phyloP scores from a whole-genome alignment of 2,113 vertebrate genomes.

The Acinonyx jubatus region DNA sequence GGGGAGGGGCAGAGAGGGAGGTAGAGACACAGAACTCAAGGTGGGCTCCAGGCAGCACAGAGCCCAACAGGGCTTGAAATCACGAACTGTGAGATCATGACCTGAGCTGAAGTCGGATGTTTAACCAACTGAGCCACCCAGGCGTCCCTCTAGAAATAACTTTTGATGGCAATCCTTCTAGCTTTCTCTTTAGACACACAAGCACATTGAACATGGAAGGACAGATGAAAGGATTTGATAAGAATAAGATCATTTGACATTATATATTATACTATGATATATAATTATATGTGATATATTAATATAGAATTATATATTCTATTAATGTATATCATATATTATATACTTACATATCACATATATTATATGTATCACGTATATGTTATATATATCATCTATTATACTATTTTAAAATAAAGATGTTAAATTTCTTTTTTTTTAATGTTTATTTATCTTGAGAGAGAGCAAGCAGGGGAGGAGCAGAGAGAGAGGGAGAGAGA shows the following conservation, averaged over 20 bases:
- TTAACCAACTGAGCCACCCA: too few species aligned
- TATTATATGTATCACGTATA: not conserved
- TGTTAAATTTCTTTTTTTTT: not conserved
- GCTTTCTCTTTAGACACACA: not conserved
- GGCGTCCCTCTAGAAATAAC: not conserved
- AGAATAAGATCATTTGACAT: not conserved
- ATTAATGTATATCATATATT: not conserved
- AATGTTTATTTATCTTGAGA: too few species aligned
- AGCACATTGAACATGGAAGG: not conserved
- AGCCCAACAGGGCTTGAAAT: too few species aligned
- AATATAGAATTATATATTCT: not conserved
- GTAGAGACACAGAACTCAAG: too few species aligned
- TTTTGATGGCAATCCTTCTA: not conserved
- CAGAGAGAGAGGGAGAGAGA: too few species aligned
- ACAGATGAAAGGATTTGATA: not conserved
- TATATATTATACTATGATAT: not conserved
- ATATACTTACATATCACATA: not conserved
- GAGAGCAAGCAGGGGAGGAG: too few species aligned
- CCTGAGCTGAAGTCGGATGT: too few species aligned
- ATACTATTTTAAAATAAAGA: constrained; percentile 7
- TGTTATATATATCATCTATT: not conserved
- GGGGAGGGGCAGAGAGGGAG: too few species aligned
- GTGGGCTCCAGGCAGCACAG: too few species aligned
- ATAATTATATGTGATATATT: not conserved
- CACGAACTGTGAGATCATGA: too few species aligned